A percentile compares a stretch with the other conserved stretches of the same genome.
Evolutionary conservation across 2,113 vertebrate genomes (phyloP).

Genomic region (Opisthocomus hoazin): DNA sequence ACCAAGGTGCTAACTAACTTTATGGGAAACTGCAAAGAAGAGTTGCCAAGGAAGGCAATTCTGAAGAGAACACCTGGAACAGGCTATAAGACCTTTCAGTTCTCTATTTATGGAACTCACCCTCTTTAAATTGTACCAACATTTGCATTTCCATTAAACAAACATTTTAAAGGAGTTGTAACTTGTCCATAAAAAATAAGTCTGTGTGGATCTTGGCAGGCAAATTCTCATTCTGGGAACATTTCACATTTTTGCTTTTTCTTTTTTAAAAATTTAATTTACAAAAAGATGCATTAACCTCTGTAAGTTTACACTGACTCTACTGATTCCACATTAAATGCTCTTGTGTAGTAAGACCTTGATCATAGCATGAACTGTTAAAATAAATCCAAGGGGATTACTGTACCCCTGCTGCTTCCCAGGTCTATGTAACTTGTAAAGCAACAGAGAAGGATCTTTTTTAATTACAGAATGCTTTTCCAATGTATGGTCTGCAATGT

Average conservation of each 20-base stretch:
- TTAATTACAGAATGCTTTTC: neutral
- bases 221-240: conserved; percentile 7
- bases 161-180: conserved; percentile 58
- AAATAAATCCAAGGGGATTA: neutral
- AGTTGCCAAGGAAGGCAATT: conserved; percentile 25
- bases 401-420: neutral
- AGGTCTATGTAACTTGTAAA: neutral
- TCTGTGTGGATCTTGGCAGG: conserved; percentile 51
- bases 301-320: neutral
- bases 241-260: neutral
- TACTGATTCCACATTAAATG: neutral
- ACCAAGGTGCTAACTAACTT: neutral
- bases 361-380: neutral
- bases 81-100: conserved; percentile 4
- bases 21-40: neutral
- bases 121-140: conserved; percentile 7
- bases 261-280: neutral
- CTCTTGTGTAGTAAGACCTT: neutral
- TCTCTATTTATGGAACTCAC: neutral
- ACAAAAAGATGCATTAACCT: neutral
- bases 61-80: conserved; percentile 39
- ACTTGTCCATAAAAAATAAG: conserved; percentile 48
- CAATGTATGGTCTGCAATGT: neutral
- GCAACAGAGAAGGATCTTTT: neutral
- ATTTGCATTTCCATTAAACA: conserved; percentile 59